These are phyloP conservation scores for Lordiphosa andalusiaca DNA, from an alignment of 2,888 invertebrate species.

Conservation along the genomic window DNA sequence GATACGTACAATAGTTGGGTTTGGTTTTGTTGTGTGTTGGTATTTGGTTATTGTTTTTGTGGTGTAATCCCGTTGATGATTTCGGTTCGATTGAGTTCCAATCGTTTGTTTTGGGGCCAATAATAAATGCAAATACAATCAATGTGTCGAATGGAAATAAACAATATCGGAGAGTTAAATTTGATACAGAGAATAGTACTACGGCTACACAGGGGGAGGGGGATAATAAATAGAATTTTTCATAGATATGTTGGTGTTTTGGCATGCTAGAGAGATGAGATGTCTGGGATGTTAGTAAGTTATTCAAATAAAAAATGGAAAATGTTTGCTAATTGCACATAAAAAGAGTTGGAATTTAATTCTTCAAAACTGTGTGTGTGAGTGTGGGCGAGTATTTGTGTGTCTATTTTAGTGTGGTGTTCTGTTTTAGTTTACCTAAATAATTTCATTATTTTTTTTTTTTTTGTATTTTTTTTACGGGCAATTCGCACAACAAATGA, in stretches of 20 bases:
- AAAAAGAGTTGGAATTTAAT: slow-evolving; percentile 19
- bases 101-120: slow-evolving; percentile 30
- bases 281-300: slow-evolving; percentile 1
- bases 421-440: slow-evolving; percentile 29
- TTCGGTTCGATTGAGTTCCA: slow-evolving; percentile 43
- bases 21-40: slow-evolving; percentile 33
- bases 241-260: too few species aligned
- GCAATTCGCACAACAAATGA: slow-evolving; percentile 71
- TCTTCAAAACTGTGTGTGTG: slow-evolving; percentile 12
- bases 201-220: slow-evolving; percentile 4
- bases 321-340: slow-evolving; percentile 13
- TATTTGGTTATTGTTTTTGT: slow-evolving; percentile 31
- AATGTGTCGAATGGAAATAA: slow-evolving; percentile 48
- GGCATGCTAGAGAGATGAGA: too few species aligned
- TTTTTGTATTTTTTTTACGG: slow-evolving; percentile 42
- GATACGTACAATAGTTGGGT: slow-evolving; percentile 58
- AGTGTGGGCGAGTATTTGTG: slow-evolving; percentile 20
- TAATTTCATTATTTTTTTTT: slow-evolving; percentile 30
- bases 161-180: slow-evolving; percentile 57
- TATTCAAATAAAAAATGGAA: slow-evolving; percentile 9
- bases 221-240: slow-evolving; percentile 17
- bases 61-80: slow-evolving; percentile 45
- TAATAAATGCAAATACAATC: slow-evolving; percentile 8
- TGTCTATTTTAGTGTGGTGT: slow-evolving; percentile 10
- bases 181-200: slow-evolving; percentile 15